Evolutionary conservation across 2,113 vertebrate genomes (phyloP), one percentile per base, ranked within the genome.

Genomic region (Picathartes gymnocephalus): DNA sequence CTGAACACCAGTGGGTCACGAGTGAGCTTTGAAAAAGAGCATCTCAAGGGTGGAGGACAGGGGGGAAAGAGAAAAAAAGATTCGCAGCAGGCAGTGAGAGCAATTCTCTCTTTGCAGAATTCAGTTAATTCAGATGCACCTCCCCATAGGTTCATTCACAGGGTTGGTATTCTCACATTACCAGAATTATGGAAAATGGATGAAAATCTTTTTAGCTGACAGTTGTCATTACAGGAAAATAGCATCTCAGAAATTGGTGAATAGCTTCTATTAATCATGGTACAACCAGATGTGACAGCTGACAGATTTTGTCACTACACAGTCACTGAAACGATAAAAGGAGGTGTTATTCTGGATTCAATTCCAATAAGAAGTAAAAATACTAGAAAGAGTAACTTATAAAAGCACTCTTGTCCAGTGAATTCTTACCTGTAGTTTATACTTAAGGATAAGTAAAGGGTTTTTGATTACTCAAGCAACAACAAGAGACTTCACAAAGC

Each of bases 291-390:
- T 62, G 24, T 81, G 90, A 66, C 54, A 93, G 42, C 50, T 70
- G 82, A 90, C 80, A 93, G 42, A 31, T 90, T 88, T 92, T 88
- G 82, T 92, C 91, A 90, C 51, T 68, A 66, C 50, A 69, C 5
- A 58, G 76, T 83, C 56, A 69, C 61, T 58, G 33, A 54, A 25
- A 58, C 25, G 64, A 66, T 50, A 90, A 83, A 83, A 70, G 23
- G n/a, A 76, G 48, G 51, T 78, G 47, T 50, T 66, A 54, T 80
- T 78, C 47, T 81, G 45, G 16, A 8, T 83, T 78, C 65, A 47
- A 24, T 54, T 94, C 28, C 64, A 80, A 47, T 31, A 88, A 95
- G 39, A 50, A 70, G 35, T 14, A 47, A 86, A 88, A 90, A 77
- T 61, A 45, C 16, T 82, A 69, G 69, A 62, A 88, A 72, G 48